Percentiles rank a stretch among this genome's conserved stretches.
phyloP scores from a whole-genome alignment of 2,888 invertebrate genomes.

The Ecdyonurus torrentis region DNA sequence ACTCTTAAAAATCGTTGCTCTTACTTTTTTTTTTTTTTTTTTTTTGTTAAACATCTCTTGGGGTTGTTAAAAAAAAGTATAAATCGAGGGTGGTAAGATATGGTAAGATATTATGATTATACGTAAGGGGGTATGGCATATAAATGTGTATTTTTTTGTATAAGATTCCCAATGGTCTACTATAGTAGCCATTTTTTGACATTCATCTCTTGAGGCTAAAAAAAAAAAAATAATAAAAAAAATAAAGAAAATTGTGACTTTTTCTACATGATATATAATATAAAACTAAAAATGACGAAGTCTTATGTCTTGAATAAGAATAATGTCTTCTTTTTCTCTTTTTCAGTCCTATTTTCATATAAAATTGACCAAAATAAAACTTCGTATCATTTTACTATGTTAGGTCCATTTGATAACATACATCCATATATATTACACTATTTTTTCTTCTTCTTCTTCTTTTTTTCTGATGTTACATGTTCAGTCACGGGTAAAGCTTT shows the following conservation, averaged over 20 bases:
- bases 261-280: too few species aligned
- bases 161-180: neutral
- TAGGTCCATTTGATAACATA: neutral
- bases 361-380: too few species aligned
- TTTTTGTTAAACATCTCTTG: neutral
- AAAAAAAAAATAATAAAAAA: too few species aligned
- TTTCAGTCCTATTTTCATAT: too few species aligned
- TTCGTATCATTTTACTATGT: too few species aligned
- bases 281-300: too few species aligned
- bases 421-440: neutral
- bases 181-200: neutral
- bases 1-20: neutral
- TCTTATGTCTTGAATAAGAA: too few species aligned
- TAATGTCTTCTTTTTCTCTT: too few species aligned
- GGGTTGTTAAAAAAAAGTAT: neutral
- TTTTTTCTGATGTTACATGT: too few species aligned
- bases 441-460: neutral
- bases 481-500: neutral
- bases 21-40: neutral
- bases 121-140: too few species aligned
- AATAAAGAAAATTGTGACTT: too few species aligned
- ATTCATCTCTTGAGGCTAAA: neutral
- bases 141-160: too few species aligned
- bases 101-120: neutral
- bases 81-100: neutral